Conservation (phyloP, 2,113 vertebrate genomes). For the Piaya cayana region DNA sequence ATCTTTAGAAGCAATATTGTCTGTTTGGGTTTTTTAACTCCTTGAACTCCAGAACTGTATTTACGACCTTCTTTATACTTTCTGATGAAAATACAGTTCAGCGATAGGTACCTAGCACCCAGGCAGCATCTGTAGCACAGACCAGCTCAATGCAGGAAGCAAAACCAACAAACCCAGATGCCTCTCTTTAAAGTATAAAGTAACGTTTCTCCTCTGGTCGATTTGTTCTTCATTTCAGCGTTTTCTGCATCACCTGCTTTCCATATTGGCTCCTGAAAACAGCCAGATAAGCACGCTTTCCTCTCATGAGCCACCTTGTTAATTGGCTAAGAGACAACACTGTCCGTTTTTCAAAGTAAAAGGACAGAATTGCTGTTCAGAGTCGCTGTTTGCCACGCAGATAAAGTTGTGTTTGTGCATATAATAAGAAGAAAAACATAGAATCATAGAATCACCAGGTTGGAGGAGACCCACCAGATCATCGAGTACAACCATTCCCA, state of each 20-base stretch:
- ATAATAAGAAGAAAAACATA: neutral
- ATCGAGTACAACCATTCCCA: too few relatives aligned
- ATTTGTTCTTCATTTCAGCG: neutral
- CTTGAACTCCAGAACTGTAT: neutral
- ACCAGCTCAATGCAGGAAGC: neutral
- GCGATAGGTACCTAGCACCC: neutral
- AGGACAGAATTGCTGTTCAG: neutral
- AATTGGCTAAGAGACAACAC: neutral
- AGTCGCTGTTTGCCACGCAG: neutral
- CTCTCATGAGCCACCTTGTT: neutral
- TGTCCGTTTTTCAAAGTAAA: neutral
- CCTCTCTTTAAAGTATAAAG: neutral
- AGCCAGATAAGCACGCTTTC: neutral
- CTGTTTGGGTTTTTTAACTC: neutral
- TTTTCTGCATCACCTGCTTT: neutral
- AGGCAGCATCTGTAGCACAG: neutral
- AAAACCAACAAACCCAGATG: slow-evolving; percentile 21
- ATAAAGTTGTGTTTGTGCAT: neutral
- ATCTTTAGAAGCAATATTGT: neutral
- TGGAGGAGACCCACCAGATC: too few relatives aligned
- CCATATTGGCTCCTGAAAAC: neutral
- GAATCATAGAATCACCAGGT: too few relatives aligned
- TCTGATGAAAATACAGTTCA: neutral
- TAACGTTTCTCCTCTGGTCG: neutral
- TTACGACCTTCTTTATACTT: neutral